Evolutionary conservation across 2,113 vertebrate species (phyloP).

Genomic region (Hemichromis elongatus): DNA sequence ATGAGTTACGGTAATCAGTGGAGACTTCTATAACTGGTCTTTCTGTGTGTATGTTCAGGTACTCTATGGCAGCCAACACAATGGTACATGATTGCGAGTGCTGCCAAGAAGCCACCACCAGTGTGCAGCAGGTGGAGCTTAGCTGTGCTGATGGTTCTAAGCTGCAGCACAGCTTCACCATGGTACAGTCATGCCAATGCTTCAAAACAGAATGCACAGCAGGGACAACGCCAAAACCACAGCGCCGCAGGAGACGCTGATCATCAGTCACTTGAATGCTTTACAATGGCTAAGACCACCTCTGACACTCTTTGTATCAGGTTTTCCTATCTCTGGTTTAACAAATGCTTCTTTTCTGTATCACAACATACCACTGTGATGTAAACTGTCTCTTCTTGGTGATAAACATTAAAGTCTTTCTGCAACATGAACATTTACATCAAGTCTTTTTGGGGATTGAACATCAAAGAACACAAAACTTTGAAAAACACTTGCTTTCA

Average conservation of each 20-base stretch:
- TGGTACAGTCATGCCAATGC: slow-evolving; percentile 76
- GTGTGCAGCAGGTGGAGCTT: slow-evolving; percentile 66
- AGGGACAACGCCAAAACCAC: accelerated
- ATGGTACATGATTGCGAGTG: slow-evolving; percentile 77
- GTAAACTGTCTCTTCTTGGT: not conserved
- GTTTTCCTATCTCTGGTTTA: not conserved
- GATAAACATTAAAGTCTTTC: slow-evolving; percentile 31
- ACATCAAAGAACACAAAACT: not conserved
- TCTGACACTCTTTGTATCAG: not conserved
- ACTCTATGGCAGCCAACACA: slow-evolving; percentile 73
- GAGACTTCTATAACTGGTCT: not conserved
- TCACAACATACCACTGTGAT: not conserved
- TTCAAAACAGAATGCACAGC: not conserved
- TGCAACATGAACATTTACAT: slow-evolving; percentile 5
- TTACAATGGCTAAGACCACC: not conserved
- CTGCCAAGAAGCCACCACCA: slow-evolving; percentile 75
- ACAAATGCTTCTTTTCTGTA: not conserved
- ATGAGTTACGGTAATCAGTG: not conserved
- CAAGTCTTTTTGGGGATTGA: not conserved
- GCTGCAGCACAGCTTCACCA: slow-evolving; percentile 63
- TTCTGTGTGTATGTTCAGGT: slow-evolving; percentile 67
- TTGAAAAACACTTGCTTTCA: not conserved
- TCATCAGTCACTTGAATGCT: not conserved
- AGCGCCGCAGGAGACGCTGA: slow-evolving; percentile 27
- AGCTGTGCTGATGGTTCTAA: slow-evolving; percentile 68